A percentile compares a stretch with the other conserved stretches of the same genome.
These are phyloP conservation scores for Coptodon rendalli DNA, from an alignment of 2,113 vertebrate genomes.

Conservation along the genomic window DNA sequence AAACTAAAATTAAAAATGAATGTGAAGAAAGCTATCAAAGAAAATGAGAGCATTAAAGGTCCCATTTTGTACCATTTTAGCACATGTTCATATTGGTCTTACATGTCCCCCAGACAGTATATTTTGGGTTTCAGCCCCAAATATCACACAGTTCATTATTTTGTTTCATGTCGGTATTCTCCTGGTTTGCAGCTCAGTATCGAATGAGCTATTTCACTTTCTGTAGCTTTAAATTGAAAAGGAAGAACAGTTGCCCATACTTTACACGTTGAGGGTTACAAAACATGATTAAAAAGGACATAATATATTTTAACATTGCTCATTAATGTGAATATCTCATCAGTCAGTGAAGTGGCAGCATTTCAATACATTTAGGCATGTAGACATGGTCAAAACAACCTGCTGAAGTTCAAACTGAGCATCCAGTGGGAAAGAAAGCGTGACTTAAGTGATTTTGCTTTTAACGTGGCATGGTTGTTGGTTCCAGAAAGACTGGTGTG, in stretches of 20 bases:
- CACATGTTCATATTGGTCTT: background rate
- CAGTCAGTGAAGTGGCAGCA: background rate
- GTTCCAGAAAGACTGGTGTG: background rate
- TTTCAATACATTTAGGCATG: background rate
- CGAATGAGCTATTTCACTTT: background rate
- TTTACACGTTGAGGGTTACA: background rate
- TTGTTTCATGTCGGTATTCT: background rate
- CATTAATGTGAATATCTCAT: background rate
- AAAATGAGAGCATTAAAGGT: background rate
- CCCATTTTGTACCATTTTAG: background rate
- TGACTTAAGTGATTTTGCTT: background rate
- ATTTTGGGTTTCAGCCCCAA: background rate
- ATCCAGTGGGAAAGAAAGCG: background rate
- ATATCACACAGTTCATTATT: background rate
- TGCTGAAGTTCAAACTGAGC: background rate
- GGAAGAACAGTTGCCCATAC: background rate
- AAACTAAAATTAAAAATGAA: background rate
- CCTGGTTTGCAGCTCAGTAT: background rate
- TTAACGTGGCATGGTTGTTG: background rate
- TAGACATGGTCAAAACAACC: background rate
- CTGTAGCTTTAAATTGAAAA: background rate
- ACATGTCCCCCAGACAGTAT: background rate
- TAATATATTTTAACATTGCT: background rate
- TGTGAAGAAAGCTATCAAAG: background rate
- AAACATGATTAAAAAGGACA: background rate